Conservation (phyloP, 2,797 vertebrate genomes). For the Lepus oiostolus region DNA sequence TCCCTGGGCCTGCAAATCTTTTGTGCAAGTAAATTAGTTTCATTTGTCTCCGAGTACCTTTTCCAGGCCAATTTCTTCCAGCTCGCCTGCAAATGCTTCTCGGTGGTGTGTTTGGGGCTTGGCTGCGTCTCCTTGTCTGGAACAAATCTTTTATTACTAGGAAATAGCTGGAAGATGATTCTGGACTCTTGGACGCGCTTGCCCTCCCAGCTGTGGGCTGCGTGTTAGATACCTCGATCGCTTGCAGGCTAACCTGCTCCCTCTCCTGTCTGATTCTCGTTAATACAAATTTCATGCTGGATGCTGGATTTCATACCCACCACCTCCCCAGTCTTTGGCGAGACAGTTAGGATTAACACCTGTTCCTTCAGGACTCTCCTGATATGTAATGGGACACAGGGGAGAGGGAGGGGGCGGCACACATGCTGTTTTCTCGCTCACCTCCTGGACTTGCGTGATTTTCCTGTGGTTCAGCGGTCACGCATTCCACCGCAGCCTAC, state of each 20-base stretch:
- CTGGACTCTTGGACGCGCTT: constrained; percentile 58
- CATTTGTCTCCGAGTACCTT: constrained; percentile 79
- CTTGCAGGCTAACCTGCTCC: constrained; percentile 54
- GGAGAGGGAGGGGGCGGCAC: not conserved
- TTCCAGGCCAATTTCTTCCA: constrained; percentile 74
- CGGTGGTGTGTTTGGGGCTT: constrained; percentile 75
- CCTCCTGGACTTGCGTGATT: constrained; percentile 9
- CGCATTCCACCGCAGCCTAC: constrained; percentile 71
- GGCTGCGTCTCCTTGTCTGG: constrained; percentile 72
- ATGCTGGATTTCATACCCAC: not conserved
- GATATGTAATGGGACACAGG: not conserved
- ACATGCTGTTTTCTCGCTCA: constrained; percentile 25
- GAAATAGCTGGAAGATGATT: constrained; percentile 80
- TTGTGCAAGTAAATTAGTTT: constrained; percentile 77
- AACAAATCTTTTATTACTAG: constrained; percentile 78
- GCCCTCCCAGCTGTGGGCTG: constrained; percentile 71
- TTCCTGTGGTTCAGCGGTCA: constrained; percentile 58
- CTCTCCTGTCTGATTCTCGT: constrained; percentile 38
- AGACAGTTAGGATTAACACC: constrained; percentile 55
- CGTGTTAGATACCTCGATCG: constrained; percentile 57
- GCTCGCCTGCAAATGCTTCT: constrained; percentile 73
- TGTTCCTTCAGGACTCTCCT: constrained; percentile 49
- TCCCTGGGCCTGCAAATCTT: constrained; percentile 74
- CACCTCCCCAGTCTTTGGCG: not conserved
- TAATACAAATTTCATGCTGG: constrained; percentile 1